Conservation (phyloP, 2,888 invertebrate genomes). For the Agrochola lota region DNA sequence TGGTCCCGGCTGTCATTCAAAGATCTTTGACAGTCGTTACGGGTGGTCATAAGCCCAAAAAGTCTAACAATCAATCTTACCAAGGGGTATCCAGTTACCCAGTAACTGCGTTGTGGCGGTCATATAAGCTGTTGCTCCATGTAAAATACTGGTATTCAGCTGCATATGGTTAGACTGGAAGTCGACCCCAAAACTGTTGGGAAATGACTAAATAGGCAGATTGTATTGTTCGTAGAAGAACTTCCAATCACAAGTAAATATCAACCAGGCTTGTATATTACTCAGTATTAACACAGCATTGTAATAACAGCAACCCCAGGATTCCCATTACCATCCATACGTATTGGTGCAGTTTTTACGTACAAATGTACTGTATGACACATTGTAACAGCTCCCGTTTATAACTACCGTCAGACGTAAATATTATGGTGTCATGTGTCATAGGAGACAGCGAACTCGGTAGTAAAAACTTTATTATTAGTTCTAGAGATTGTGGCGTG, state of each 20-base stretch:
- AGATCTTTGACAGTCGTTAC: too few relatives aligned
- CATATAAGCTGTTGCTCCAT: too few relatives aligned
- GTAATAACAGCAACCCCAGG: neutral
- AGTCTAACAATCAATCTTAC: too few relatives aligned
- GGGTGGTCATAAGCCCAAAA: too few relatives aligned
- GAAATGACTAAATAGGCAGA: too few relatives aligned
- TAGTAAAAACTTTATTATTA: slow-evolving; percentile 7
- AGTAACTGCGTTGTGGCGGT: too few relatives aligned
- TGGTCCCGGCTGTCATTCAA: too few relatives aligned
- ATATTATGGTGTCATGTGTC: slow-evolving; percentile 21
- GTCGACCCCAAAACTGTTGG: too few relatives aligned
- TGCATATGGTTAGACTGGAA: too few relatives aligned
- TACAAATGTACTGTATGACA: slow-evolving; percentile 54
- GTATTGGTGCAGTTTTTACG: slow-evolving; percentile 47
- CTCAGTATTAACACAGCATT: neutral
- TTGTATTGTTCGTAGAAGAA: neutral
- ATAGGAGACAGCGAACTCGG: slow-evolving; percentile 35
- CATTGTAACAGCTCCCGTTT: slow-evolving; percentile 58
- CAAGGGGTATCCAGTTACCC: too few relatives aligned
- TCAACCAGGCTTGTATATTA: neutral
- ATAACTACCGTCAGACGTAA: slow-evolving; percentile 56
- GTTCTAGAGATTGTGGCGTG: neutral
- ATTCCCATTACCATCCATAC: slow-evolving; percentile 10
- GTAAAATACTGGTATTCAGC: too few relatives aligned
- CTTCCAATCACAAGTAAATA: neutral